Conservation (phyloP, 2,888 invertebrate genomes). For the Zaprionus bogoriensis region DNA sequence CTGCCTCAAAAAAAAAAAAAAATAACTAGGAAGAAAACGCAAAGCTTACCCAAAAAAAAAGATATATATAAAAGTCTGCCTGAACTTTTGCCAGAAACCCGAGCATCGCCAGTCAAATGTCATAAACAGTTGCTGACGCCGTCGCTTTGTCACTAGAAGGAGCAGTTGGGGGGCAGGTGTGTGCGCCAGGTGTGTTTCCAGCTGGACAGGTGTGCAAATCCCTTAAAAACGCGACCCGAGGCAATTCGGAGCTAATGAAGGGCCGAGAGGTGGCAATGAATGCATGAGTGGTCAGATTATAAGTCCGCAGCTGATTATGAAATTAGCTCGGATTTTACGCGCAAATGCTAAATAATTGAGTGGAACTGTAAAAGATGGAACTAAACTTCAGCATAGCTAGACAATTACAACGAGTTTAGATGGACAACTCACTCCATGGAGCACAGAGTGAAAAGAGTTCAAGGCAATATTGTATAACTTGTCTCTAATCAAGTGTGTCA, state of each 20-base stretch:
- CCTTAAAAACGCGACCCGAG: not conserved
- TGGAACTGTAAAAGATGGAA: not conserved
- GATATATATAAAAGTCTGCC: not conserved
- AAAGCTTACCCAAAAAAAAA: slow-evolving; percentile 6
- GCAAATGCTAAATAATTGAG: too few relatives aligned
- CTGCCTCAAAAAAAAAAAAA: not conserved
- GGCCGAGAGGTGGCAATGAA: not conserved
- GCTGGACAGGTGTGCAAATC: not conserved
- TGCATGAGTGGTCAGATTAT: not conserved
- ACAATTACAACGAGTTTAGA: too few relatives aligned
- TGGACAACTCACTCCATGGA: too few relatives aligned
- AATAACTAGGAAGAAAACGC: not conserved
- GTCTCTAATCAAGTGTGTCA: slow-evolving; percentile 39
- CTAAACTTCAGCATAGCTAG: too few relatives aligned
- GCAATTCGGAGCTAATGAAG: slow-evolving; percentile 3
- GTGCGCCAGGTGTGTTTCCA: not conserved
- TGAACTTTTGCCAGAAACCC: slow-evolving; percentile 1
- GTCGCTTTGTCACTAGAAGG: slow-evolving; percentile 2
- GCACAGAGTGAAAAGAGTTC: not conserved
- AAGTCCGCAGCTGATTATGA: not conserved
- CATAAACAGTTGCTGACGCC: slow-evolving; percentile 33
- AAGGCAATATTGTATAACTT: not conserved
- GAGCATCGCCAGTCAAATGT: slow-evolving; percentile 28
- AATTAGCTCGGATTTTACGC: not conserved
- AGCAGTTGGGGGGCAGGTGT: too few relatives aligned